Evolutionary conservation across 2,797 vertebrate species (phyloP), one percentile per base, ranked within the genome.

Genomic region (Trematomus bernacchii): DNA sequence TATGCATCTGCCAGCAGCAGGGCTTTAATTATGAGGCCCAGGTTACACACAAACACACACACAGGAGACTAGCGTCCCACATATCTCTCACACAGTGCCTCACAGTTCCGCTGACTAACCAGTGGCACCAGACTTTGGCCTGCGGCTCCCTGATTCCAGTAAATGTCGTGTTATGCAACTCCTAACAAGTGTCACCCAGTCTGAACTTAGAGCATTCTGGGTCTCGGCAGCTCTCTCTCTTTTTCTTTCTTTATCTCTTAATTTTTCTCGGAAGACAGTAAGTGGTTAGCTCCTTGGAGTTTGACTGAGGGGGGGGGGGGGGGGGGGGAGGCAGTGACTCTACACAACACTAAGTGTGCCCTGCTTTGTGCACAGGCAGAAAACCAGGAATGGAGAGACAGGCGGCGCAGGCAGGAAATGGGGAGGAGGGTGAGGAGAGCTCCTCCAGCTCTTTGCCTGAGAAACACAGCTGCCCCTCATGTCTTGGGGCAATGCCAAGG

Each of bases 81-180:
- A 87, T 89, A 90, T 88, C 87, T 90, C 87, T 85, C 87, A 86
- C 88, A 86, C 86, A 89, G 84, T 81, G 85, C 87, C 86, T 86
- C 91, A 87, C 77, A 93, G 94, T 93, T 93, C 90, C 87, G 87
- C 94, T 94, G 89, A 91, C 91, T 94, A 95, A 95, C 94, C 91
- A 94, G 92, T 91, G 92, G 90, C 94, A 94, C 90, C 93, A 93
- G 93, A 94, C 94, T 94, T 94, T 95, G 94, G 92, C 94, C 93
- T 87, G 88, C 84, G 89, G 94, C 94, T 88, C 90, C 89, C 81
- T 85, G 91, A 93, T 95, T 95, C 94, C 93, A 93, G 95, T 95
- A 95, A 95, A 94, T 71, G 89, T 93, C 90, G 91, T 85, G 88
- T 95, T 95, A 95, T 93, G 94, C 91, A 95, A 95, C 91, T 86